These are phyloP conservation scores for Darevskia nairensis DNA, from an alignment of 2,797 vertebrate species.

Conservation along the genomic window DNA sequence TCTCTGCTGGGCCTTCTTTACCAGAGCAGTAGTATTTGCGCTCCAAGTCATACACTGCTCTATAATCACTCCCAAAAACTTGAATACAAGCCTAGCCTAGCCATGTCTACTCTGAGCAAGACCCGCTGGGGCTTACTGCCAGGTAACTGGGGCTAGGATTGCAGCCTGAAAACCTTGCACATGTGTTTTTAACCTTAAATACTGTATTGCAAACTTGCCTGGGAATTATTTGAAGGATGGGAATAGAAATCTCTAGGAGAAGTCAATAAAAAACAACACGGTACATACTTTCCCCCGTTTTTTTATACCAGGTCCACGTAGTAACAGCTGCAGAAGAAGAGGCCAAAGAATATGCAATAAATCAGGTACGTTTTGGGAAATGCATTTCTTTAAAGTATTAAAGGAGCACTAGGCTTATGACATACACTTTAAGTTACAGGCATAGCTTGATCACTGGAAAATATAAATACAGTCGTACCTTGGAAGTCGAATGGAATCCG, in stretches of 20 bases:
- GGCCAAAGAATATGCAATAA: conserved; percentile 70
- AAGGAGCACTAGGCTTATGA: background rate
- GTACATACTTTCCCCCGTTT: conserved; percentile 19
- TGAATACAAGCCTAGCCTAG: too few relatives aligned
- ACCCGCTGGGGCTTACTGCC: too few relatives aligned
- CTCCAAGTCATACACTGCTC: too few relatives aligned
- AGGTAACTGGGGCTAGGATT: too few relatives aligned
- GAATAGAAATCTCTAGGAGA: background rate
- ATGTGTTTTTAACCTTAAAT: background rate
- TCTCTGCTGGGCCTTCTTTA: too few relatives aligned
- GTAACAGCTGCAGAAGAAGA: conserved; percentile 77
- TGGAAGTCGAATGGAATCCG: too few relatives aligned
- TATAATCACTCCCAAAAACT: too few relatives aligned
- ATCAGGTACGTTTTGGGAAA: conserved; percentile 76
- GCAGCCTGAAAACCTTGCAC: too few relatives aligned
- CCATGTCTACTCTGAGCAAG: too few relatives aligned
- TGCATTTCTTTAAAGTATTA: background rate
- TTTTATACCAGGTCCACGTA: conserved; percentile 75
- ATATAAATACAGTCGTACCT: background rate
- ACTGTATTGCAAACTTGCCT: background rate
- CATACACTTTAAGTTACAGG: conserved; percentile 11
- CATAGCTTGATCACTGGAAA: conserved; percentile 13
- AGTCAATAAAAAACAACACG: background rate
- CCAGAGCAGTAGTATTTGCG: too few relatives aligned
- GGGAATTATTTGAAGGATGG: background rate